Base-by-base conservation (phyloP, 2,888 invertebrate genomes). In the Philereme vetulata region DNA sequence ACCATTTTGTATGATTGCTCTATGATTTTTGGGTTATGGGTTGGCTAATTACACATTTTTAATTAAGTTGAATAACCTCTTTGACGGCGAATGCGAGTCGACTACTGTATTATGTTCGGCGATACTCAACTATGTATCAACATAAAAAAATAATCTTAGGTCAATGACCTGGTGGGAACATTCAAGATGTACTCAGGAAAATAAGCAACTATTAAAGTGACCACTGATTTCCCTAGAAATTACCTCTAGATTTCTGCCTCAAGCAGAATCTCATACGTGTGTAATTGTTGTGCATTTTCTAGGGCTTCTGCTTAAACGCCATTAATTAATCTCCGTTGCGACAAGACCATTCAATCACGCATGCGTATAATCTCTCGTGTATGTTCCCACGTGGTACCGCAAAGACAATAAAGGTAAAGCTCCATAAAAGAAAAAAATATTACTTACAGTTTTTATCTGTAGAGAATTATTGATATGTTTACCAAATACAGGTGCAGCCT, bases 311-410 rank as follows among this genome's bases (percentile, higher is more conserved):
- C 66, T 57, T 66, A 66, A 66, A 65, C 63, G 60, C 60, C 46
- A 66, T 68, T 66, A 65, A 68, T 66, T 66, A 60, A 68, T 66
- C 54, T 65, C 68, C 66, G 64, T 65, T 63, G 64, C 42, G 57
- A 58, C 57, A 53, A 54, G 61, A 65, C 58, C 65, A 60, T 68
- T 68, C 66, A 68, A 68, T 68, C 68, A 66, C 60, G 54, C 59
- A 55, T 61, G 56, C 62, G 65, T 55, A 51, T 64, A 64, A 65
- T 64, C 55, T 61, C 56, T 45, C 62, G 47, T 36, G 35, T 60
- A 42, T 53, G 60, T 68, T 67, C 62, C 68, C 68, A 65, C 66
- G 65, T 70, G 63, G 55, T 21, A 21, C 21, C 21, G 35, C 48
- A 36, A 8, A 40, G 43, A 7, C 11, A 35, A 5, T 58, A 32